Conservation (phyloP, 2,888 invertebrate species). For the Trichogramma evanescens region DNA sequence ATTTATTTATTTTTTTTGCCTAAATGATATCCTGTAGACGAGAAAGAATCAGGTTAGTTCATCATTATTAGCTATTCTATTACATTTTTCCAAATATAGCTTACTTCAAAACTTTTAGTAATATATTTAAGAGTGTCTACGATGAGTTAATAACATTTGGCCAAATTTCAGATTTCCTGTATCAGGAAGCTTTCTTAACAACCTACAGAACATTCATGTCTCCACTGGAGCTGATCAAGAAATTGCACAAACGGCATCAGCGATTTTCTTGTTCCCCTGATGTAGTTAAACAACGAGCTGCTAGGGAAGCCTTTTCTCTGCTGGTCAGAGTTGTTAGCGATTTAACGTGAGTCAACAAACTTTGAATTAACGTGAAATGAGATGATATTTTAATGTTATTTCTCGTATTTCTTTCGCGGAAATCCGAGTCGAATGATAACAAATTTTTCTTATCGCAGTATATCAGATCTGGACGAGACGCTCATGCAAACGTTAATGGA, state of each 20-base stretch:
- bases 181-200: slow-evolving; percentile 96
- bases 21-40: slow-evolving; percentile 36
- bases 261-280: slow-evolving; percentile 67
- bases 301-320: slow-evolving; percentile 83
- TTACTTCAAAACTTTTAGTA: neutral
- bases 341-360: slow-evolving; percentile 70
- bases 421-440: neutral
- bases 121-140: neutral
- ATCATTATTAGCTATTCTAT: slow-evolving; percentile 1
- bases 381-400: neutral
- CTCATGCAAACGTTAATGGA: slow-evolving; percentile 80
- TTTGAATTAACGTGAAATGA: neutral
- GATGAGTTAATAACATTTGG: neutral
- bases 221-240: slow-evolving; percentile 77
- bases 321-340: slow-evolving; percentile 92
- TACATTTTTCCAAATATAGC: neutral
- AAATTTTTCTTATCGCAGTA: slow-evolving; percentile 50
- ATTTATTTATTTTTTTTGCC: slow-evolving; percentile 22
- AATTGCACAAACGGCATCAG: slow-evolving; percentile 73
- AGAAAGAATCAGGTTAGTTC: slow-evolving; percentile 50
- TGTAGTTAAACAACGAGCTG: slow-evolving; percentile 65
- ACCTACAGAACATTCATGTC: slow-evolving; percentile 95
- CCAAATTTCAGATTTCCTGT: slow-evolving; percentile 68
- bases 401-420: neutral
- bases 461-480: slow-evolving; percentile 75